A percentile compares a stretch with the other conserved stretches of the same genome.
These are phyloP conservation scores for Steinernema scapterisci DNA, from an alignment of 2,888 invertebrate species.

Conservation along the genomic window DNA sequence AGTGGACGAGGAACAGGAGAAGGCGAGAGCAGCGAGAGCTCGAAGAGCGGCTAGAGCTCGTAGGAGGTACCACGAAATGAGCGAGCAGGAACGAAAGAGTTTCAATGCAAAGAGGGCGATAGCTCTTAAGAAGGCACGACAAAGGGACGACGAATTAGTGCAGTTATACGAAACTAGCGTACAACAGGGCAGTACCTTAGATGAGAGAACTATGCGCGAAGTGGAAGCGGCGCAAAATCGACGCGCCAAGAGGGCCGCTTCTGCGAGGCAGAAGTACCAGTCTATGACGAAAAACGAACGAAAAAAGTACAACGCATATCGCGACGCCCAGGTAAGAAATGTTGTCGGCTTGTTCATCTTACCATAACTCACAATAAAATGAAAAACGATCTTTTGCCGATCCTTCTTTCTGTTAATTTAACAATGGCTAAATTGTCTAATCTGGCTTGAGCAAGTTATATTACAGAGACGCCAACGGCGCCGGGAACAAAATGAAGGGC, in stretches of 20 bases:
- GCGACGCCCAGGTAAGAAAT: conserved; percentile 36
- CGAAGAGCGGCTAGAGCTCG: conserved; percentile 37
- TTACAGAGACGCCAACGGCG: conserved; percentile 28
- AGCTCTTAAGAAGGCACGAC: conserved; percentile 35
- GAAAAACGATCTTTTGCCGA: too few relatives aligned
- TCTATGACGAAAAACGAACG: conserved; percentile 37
- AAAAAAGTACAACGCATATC: conserved; percentile 35
- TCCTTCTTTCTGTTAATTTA: too few relatives aligned
- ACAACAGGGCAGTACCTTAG: conserved; percentile 30
- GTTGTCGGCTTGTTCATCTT: background rate
- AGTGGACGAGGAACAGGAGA: conserved; percentile 19
- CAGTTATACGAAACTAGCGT: conserved; percentile 34
- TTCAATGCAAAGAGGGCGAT: conserved; percentile 37
- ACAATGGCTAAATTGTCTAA: too few relatives aligned
- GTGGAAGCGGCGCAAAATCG: conserved; percentile 32
- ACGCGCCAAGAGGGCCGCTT: conserved; percentile 36
- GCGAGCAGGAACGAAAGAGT: conserved; percentile 38
- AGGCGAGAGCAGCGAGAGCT: conserved; percentile 27
- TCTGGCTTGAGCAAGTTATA: too few relatives aligned
- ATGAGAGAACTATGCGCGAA: conserved; percentile 34
- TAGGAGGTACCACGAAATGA: conserved; percentile 37
- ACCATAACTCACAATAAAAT: too few relatives aligned
- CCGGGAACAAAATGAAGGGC: conserved; percentile 35
- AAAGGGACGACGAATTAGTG: conserved; percentile 39
- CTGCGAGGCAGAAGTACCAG: conserved; percentile 38